Conservation (phyloP, 2,888 invertebrate species). For the Psococerastis gibbosa region DNA sequence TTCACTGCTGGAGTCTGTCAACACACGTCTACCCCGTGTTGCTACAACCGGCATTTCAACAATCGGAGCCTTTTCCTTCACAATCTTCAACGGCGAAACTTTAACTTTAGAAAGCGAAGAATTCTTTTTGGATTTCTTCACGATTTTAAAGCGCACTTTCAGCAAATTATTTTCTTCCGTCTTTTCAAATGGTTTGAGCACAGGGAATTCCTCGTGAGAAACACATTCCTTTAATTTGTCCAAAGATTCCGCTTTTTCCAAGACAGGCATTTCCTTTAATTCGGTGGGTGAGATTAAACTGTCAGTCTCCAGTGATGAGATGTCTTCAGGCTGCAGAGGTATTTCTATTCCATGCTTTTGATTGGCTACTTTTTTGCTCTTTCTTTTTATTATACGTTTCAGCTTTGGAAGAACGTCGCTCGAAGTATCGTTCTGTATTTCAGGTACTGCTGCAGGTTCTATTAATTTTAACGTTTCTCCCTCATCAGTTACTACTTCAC, state of each 20-base stretch:
- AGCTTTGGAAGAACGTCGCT: too few relatives aligned
- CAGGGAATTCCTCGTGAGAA: neutral
- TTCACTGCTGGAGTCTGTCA: neutral
- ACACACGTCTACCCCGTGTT: neutral
- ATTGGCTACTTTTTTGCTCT: constrained; percentile 1
- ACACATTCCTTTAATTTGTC: neutral
- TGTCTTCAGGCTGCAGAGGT: too few relatives aligned
- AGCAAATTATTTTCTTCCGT: neutral
- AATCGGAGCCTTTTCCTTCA: neutral
- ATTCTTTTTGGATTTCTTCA: constrained; percentile 4
- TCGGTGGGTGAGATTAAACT: too few relatives aligned
- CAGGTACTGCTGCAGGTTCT: too few relatives aligned
- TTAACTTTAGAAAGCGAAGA: neutral
- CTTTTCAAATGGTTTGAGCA: constrained; percentile 1
- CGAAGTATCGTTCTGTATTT: too few relatives aligned
- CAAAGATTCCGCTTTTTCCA: neutral
- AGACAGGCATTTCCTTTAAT: constrained; percentile 2
- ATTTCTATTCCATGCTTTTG: too few relatives aligned
- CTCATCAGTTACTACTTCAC: too few relatives aligned
- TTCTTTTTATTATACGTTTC: too few relatives aligned
- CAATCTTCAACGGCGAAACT: constrained; percentile 1
- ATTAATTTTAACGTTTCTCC: too few relatives aligned
- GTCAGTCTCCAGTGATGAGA: too few relatives aligned
- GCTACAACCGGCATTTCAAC: neutral
- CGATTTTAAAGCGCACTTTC: constrained; percentile 1